A percentile compares a stretch with the other conserved stretches of the same genome.
Conservation (phyloP, 2,797 vertebrate genomes). For the Apogon hyalosoma region DNA sequence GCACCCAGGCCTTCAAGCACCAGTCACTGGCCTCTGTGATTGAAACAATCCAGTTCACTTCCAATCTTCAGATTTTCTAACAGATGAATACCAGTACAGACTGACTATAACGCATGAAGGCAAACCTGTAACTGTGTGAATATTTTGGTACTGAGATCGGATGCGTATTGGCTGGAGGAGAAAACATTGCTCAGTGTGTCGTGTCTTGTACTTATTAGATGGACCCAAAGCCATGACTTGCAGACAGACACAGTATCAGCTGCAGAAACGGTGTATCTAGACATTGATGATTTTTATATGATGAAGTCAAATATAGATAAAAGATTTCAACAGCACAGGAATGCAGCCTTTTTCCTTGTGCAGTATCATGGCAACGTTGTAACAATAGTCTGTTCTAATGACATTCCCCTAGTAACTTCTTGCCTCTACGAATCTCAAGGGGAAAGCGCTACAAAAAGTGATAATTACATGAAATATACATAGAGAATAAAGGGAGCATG, state of each 20-base stretch:
- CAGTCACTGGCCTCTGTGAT: constrained; percentile 52
- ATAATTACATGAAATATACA: constrained; percentile 90
- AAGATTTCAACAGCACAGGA: constrained; percentile 61
- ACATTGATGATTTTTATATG: constrained; percentile 69
- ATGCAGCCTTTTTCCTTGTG: constrained; percentile 60
- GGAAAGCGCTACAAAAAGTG: constrained; percentile 84
- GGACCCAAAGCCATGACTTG: constrained; percentile 30
- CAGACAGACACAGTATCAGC: constrained; percentile 19
- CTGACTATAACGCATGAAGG: constrained; percentile 22
- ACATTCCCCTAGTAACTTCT: constrained; percentile 95
- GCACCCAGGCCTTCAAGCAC: constrained; percentile 71
- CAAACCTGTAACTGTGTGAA: constrained; percentile 49
- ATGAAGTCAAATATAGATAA: constrained; percentile 80
- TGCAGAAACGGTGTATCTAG: constrained; percentile 57
- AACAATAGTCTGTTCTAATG: constrained; percentile 97
- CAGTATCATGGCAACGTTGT: constrained; percentile 64
- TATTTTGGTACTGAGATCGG: constrained; percentile 39
- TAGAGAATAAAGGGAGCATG: constrained; percentile 86
- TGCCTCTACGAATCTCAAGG: constrained; percentile 78
- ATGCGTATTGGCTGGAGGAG: constrained; percentile 21
- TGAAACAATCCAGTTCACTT: constrained; percentile 60
- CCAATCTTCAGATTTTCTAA: constrained; percentile 49
- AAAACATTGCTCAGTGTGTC: constrained; percentile 31
- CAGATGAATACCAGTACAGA: constrained; percentile 48
- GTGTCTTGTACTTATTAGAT: constrained; percentile 35